Conservation (phyloP, 1,140 invertebrate species). For the Atta colombica region DNA sequence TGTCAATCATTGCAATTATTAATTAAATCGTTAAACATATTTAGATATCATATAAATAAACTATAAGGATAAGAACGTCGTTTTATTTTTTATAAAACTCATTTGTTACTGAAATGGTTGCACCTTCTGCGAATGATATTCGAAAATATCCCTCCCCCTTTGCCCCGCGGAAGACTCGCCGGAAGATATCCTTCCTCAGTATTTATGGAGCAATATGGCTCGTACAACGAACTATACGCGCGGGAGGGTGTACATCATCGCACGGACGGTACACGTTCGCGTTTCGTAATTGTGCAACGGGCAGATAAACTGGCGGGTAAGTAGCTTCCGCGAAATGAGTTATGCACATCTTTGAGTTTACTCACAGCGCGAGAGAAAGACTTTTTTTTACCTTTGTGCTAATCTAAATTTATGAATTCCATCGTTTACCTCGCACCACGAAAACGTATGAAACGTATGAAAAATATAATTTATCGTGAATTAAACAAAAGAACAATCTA, state of each 20-base stretch:
- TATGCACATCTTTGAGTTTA: conserved; percentile 57
- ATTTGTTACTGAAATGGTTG: conserved; percentile 21
- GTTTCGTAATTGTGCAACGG: conserved; percentile 65
- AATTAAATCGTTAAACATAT: background rate
- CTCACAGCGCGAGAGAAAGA: conserved; percentile 31
- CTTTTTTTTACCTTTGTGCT: conserved; percentile 41
- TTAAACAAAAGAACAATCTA: conserved; percentile 3
- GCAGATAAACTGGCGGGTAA: conserved; percentile 59
- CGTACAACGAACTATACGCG: conserved; percentile 64
- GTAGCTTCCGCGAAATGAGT: conserved; percentile 59
- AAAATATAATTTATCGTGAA: conserved; percentile 44
- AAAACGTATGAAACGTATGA: conserved; percentile 35
- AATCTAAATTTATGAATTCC: conserved; percentile 51
- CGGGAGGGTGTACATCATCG: conserved; percentile 61
- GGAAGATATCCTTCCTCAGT: conserved; percentile 60
- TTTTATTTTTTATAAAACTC: background rate
- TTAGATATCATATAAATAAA: background rate
- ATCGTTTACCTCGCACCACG: background rate
- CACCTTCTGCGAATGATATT: conserved; percentile 57
- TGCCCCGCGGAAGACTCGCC: conserved; percentile 21
- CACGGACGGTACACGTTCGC: conserved; percentile 57
- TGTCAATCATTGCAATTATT: background rate
- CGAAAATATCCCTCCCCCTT: conserved; percentile 20
- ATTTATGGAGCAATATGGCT: conserved; percentile 63
- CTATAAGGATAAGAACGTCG: background rate